Evolutionary conservation across 2,797 vertebrate genomes (phyloP).

Genomic region (Epinephelus coioides): DNA sequence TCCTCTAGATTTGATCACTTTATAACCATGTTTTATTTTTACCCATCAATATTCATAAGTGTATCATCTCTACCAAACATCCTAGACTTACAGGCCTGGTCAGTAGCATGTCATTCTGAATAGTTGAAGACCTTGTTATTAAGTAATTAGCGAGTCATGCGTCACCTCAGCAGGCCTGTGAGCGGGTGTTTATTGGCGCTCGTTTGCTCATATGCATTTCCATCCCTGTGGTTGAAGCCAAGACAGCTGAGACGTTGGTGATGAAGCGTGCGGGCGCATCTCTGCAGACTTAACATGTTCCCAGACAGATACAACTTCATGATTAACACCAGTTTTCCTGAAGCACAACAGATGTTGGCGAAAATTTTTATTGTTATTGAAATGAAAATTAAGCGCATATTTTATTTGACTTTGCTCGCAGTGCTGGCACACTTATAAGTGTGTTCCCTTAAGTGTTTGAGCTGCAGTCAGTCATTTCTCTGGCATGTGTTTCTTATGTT

Average conservation of each 20-base stretch:
- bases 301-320: constrained; percentile 21
- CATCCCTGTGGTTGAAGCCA: constrained; percentile 2
- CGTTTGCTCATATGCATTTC: background rate
- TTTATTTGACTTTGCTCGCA: background rate
- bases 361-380: background rate
- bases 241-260: background rate
- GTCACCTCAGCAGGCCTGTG: background rate
- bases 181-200: background rate
- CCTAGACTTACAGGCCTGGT: background rate
- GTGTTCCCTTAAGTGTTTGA: background rate
- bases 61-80: background rate
- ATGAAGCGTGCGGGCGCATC: background rate
- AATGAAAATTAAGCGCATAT: background rate
- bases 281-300: background rate
- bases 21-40: background rate
- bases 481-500: constrained; percentile 20
- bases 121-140: constrained; percentile 12
- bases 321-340: constrained; percentile 39
- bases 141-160: background rate
- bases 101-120: background rate
- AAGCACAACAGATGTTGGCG: constrained; percentile 24
- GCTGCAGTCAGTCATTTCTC: background rate
- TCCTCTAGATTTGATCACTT: background rate
- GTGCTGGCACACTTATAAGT: background rate
- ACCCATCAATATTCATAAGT: background rate